phyloP scores from a whole-genome alignment of 2,888 invertebrate genomes.

The Busseola fusca region DNA sequence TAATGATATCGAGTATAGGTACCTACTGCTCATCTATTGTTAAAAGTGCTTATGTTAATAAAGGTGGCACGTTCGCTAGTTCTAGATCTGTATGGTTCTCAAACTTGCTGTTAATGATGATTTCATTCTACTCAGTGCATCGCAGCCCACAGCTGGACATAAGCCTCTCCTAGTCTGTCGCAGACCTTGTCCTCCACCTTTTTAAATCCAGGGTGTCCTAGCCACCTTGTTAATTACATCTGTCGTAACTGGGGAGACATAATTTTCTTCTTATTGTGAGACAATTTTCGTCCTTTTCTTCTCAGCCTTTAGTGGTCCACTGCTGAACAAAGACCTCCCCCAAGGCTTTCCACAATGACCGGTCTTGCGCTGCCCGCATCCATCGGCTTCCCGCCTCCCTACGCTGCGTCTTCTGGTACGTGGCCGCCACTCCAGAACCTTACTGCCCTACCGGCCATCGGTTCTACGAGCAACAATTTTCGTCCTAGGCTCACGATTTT shows the following conservation, averaged over 20 bases:
- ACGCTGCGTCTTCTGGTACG: too few species aligned
- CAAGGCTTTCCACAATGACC: too few species aligned
- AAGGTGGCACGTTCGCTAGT: slow-evolving; percentile 65
- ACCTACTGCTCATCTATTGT: slow-evolving; percentile 10
- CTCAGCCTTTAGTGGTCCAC: too few species aligned
- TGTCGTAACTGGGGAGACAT: background rate
- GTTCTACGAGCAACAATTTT: too few species aligned
- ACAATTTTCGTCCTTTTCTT: too few species aligned
- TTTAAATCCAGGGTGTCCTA: background rate
- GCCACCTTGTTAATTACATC: background rate
- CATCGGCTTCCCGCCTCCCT: too few species aligned
- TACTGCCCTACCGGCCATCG: too few species aligned
- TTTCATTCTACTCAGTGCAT: background rate
- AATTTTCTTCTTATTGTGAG: background rate
- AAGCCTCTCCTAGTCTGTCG: background rate
- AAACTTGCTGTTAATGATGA: slow-evolving; percentile 54
- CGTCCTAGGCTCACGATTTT: background rate
- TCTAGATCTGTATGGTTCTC: slow-evolving; percentile 61
- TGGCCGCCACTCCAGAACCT: too few species aligned
- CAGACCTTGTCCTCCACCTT: background rate
- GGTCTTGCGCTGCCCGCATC: too few species aligned
- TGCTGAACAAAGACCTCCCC: too few species aligned
- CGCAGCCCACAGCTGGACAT: background rate
- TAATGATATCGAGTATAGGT: slow-evolving; percentile 4
- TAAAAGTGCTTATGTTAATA: slow-evolving; percentile 31